Percentiles rank a stretch among this genome's conserved stretches.
These are phyloP conservation scores for Jacana jacana DNA, from an alignment of 2,113 vertebrate species.

Conservation along the genomic window DNA sequence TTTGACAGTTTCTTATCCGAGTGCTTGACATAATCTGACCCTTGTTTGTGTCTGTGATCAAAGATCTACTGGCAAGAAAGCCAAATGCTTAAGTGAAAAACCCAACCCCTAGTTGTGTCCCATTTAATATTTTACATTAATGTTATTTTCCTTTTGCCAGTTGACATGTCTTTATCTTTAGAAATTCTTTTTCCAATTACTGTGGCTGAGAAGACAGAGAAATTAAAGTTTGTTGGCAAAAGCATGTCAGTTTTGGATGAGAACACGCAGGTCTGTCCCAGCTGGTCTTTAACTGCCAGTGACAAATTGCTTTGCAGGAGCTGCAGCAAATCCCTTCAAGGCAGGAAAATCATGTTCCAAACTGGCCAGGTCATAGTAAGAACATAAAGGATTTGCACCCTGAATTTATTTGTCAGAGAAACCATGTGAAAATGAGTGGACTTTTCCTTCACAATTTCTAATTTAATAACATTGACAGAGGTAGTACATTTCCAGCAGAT, in stretches of 20 bases:
- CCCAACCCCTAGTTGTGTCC: neutral
- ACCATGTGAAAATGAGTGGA: neutral
- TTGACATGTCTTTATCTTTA: neutral
- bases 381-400: neutral
- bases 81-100: neutral
- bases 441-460: neutral
- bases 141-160: neutral
- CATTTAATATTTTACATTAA: neutral
- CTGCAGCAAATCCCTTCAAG: neutral
- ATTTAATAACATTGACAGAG: neutral
- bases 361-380: neutral
- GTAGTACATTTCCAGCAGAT: neutral
- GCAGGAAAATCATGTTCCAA: neutral
- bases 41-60: neutral
- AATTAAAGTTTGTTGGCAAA: neutral
- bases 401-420: neutral
- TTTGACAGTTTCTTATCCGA: neutral
- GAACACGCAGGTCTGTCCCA: neutral
- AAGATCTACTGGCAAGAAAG: neutral
- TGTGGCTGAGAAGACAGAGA: neutral
- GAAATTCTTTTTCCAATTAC: conserved; percentile 1
- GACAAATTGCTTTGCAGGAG: neutral
- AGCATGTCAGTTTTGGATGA: neutral
- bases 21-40: neutral
- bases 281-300: neutral